Evolutionary conservation across 2,797 vertebrate species (phyloP).

Genomic region (Hapalemur alaotrensis): DNA sequence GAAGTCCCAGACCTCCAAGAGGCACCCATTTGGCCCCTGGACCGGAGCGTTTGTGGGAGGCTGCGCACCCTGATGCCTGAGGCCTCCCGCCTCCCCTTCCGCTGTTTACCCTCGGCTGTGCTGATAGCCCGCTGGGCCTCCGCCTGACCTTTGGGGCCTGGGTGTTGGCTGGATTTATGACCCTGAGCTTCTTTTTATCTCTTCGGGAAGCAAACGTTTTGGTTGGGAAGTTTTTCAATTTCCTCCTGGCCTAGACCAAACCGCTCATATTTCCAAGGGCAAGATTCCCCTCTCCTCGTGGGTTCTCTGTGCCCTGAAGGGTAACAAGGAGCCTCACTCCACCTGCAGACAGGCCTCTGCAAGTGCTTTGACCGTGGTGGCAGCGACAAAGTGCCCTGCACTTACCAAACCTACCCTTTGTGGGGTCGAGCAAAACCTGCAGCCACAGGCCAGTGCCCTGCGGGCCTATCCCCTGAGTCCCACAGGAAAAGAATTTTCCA

Average conservation of each 20-base stretch:
- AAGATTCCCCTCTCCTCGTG: background rate
- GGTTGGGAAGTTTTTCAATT: constrained; percentile 80
- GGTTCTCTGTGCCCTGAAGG: background rate
- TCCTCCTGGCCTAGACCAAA: constrained; percentile 74
- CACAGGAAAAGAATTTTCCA: background rate
- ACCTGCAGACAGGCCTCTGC: background rate
- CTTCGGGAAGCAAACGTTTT: constrained; percentile 75
- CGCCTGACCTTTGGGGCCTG: constrained; percentile 65
- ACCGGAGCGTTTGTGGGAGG: background rate
- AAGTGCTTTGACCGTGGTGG: background rate
- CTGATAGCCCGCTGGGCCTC: background rate
- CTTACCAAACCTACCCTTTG: background rate
- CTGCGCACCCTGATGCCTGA: background rate
- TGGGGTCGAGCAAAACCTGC: background rate
- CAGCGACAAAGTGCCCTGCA: background rate
- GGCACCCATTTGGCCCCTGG: fast-evolving
- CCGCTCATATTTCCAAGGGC: constrained; percentile 67
- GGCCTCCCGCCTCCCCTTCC: background rate
- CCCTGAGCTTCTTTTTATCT: constrained; percentile 69
- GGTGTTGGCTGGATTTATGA: constrained; percentile 63
- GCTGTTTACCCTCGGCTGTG: background rate
- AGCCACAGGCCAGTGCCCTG: background rate
- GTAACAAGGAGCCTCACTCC: background rate
- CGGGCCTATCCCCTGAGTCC: background rate
- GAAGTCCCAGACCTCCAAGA: background rate